These are phyloP conservation scores for Scomberomorus guttatus DNA, from an alignment of 2,797 vertebrate genomes.

Conservation along the genomic window DNA sequence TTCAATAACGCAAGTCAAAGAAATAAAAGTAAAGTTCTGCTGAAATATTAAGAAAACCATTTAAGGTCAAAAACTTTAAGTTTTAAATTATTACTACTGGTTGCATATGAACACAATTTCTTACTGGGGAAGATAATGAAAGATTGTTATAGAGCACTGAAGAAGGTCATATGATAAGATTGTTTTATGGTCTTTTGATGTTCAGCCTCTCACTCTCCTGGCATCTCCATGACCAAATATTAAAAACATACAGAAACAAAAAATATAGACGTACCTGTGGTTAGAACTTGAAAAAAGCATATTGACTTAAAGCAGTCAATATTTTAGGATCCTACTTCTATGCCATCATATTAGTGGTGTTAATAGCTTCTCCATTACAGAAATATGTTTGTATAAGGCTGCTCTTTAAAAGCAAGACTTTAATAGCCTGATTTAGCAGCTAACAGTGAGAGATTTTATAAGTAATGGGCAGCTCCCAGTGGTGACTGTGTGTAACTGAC, in stretches of 20 bases:
- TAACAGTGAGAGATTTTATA: constrained; percentile 13
- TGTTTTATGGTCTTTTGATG: background rate
- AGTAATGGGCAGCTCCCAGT: constrained; percentile 9
- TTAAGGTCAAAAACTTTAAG: background rate
- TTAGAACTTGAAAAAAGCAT: background rate
- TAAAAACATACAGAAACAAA: background rate
- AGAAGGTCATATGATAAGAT: background rate
- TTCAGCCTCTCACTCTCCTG: background rate
- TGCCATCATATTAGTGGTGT: background rate
- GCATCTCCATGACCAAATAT: background rate
- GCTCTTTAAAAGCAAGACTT: constrained; percentile 12
- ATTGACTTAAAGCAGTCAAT: constrained; percentile 4
- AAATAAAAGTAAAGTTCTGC: background rate
- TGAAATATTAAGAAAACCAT: constrained; percentile 4
- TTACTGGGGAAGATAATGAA: background rate
- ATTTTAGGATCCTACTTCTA: background rate
- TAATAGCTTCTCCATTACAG: constrained; percentile 3
- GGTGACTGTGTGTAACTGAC: constrained; percentile 16
- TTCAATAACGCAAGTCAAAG: background rate
- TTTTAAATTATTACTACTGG: background rate
- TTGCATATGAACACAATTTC: background rate
- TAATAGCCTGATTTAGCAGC: constrained; percentile 13
- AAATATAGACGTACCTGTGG: background rate
- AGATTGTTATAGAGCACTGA: background rate
- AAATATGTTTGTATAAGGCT: constrained; percentile 6